Percentiles rank a stretch among this genome's conserved stretches.
These are phyloP conservation scores for Rhyacophila evoluta DNA, from an alignment of 2,888 invertebrate genomes.

Conservation along the genomic window DNA sequence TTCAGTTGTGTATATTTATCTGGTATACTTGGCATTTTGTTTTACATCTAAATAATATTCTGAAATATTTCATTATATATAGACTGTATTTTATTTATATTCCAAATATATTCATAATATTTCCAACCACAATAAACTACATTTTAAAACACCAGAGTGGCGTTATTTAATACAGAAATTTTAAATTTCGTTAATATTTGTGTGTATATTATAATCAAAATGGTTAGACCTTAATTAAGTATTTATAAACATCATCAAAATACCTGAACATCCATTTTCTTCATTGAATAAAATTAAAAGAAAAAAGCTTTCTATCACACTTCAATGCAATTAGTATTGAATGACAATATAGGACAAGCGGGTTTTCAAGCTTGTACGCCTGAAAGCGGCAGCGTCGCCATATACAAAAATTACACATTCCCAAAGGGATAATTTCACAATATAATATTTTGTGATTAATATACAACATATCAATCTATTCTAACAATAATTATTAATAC, in stretches of 20 bases:
- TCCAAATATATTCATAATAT: too few relatives aligned
- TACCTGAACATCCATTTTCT: background rate
- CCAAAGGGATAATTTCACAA: slow-evolving; percentile 39
- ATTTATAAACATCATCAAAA: background rate
- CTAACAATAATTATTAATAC: slow-evolving; percentile 52
- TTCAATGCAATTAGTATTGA: background rate
- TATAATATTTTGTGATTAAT: slow-evolving; percentile 57
- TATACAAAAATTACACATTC: slow-evolving; percentile 34
- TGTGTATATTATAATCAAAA: too few relatives aligned
- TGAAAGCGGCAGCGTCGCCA: slow-evolving; percentile 23
- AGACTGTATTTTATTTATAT: too few relatives aligned
- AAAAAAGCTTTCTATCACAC: slow-evolving; percentile 12
- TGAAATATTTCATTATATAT: too few relatives aligned
- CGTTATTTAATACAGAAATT: too few relatives aligned
- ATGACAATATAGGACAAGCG: background rate
- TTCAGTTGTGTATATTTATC: too few relatives aligned
- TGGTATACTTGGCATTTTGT: too few relatives aligned
- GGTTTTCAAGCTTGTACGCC: background rate
- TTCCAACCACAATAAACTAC: too few relatives aligned
- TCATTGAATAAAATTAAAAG: background rate
- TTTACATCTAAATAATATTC: too few relatives aligned
- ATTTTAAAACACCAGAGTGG: too few relatives aligned
- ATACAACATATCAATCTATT: slow-evolving; percentile 65
- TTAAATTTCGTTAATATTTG: too few relatives aligned
- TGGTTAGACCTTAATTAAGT: too few relatives aligned